Evolutionary conservation across 2,113 vertebrate species (phyloP).

Genomic region (Antechinus stuartii): DNA sequence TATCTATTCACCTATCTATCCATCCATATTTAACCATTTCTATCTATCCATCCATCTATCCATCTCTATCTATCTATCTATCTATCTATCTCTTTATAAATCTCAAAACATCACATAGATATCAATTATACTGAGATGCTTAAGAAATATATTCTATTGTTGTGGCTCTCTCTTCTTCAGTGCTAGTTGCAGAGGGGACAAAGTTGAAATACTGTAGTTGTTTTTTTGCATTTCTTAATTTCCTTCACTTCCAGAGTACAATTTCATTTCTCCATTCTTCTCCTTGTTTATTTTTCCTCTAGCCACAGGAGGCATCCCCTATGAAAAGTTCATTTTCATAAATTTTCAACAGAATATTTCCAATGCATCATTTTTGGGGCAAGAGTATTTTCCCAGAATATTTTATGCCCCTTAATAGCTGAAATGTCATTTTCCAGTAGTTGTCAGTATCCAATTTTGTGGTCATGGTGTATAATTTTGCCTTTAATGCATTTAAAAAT

Average conservation of each 20-base stretch:
- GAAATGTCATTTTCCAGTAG: constrained; percentile 37
- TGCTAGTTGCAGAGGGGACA: background rate
- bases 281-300: background rate
- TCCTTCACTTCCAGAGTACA: background rate
- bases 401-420: constrained; percentile 56
- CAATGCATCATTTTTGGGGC: constrained; percentile 45
- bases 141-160: background rate
- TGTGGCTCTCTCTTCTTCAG: background rate
- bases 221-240: background rate
- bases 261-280: constrained; percentile 39
- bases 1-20: no score
- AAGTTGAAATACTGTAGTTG: background rate
- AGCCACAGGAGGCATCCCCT: constrained; percentile 53
- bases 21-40: no score
- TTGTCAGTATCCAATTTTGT: constrained; percentile 29
- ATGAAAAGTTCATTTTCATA: constrained; percentile 23
- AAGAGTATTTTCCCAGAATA: background rate
- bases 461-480: background rate
- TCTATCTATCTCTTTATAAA: background rate
- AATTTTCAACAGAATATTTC: constrained; percentile 16
- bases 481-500: constrained; percentile 36
- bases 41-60: background rate
- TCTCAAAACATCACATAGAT: background rate
- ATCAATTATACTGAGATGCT: background rate
- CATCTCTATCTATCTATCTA: no score